Conservation (phyloP, 2,113 vertebrate species). For the Malurus elegans region DNA sequence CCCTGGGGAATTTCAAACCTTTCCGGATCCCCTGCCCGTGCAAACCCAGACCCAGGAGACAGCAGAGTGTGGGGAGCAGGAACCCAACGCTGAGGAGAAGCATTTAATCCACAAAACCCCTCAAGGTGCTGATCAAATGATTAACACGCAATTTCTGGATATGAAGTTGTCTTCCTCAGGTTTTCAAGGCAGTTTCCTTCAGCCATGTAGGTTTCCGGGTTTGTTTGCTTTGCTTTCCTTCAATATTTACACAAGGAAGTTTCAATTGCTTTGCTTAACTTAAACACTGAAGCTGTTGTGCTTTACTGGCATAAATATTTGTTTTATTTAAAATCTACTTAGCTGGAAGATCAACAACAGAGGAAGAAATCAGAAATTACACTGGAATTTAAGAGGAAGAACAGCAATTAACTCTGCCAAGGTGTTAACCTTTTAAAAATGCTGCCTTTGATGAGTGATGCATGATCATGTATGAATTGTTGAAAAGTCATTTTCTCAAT, state of each 20-base stretch:
- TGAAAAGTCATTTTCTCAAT: background rate
- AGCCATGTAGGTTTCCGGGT: background rate
- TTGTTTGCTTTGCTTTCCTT: background rate
- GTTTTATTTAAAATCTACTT: constrained; percentile 27
- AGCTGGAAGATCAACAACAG: background rate
- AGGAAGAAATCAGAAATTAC: background rate
- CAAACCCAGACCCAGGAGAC: rapidly evolving
- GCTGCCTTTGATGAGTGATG: background rate
- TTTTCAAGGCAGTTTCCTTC: background rate
- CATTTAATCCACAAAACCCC: background rate
- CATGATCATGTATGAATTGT: rapidly evolving
- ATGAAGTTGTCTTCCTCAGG: background rate
- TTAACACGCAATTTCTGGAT: background rate
- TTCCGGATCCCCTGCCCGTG: background rate
- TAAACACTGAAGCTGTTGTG: background rate
- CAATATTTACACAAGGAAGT: background rate
- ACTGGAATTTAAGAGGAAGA: background rate
- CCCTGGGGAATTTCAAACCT: background rate
- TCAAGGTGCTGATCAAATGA: background rate
- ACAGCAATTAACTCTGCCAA: background rate
- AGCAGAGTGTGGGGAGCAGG: background rate
- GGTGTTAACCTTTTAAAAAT: background rate
- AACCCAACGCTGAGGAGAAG: background rate
- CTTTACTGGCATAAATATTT: constrained; percentile 8
- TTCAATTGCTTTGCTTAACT: background rate